Percentiles rank a stretch among this genome's conserved stretches.
phyloP scores from a whole-genome alignment of 2,888 invertebrate genomes.

The Antheraea assamensis region DNA sequence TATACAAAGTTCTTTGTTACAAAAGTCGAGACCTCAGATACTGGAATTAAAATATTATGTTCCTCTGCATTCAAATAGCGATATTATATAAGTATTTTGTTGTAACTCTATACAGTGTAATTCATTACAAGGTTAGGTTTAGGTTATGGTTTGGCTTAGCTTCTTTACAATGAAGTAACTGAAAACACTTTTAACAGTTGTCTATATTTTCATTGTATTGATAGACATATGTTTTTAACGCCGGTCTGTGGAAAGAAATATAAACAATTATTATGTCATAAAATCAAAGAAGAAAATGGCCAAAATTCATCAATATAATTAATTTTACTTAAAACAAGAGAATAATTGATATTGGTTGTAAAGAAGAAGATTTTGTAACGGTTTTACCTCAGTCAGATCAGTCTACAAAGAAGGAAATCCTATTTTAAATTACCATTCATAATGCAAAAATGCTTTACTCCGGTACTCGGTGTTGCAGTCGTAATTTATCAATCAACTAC shows the following conservation, averaged over 20 bases:
- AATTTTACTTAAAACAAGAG: not conserved
- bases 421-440: slow-evolving; percentile 51
- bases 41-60: slow-evolving; percentile 10
- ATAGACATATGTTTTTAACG: not conserved
- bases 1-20: slow-evolving; percentile 32
- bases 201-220: not conserved
- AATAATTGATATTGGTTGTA: too few relatives aligned
- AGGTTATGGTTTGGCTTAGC: not conserved
- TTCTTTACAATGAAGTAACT: too few relatives aligned
- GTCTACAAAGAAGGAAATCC: slow-evolving; percentile 56
- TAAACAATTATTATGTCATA: not conserved
- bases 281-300: not conserved
- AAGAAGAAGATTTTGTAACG: not conserved
- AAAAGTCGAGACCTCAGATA: slow-evolving; percentile 31
- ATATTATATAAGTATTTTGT: not conserved
- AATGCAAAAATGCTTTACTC: slow-evolving; percentile 41
- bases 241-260: not conserved
- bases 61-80: not conserved
- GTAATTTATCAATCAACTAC: slow-evolving; percentile 37
- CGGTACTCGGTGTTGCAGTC: slow-evolving; percentile 32
- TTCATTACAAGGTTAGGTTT: not conserved
- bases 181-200: not conserved
- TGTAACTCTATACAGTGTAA: not conserved
- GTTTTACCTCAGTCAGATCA: slow-evolving; percentile 8
- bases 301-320: not conserved